Percentiles rank a stretch among this genome's conserved stretches.
These are phyloP conservation scores for Phataginus tetradactyla DNA, from an alignment of 2,797 vertebrate species.

Conservation along the genomic window DNA sequence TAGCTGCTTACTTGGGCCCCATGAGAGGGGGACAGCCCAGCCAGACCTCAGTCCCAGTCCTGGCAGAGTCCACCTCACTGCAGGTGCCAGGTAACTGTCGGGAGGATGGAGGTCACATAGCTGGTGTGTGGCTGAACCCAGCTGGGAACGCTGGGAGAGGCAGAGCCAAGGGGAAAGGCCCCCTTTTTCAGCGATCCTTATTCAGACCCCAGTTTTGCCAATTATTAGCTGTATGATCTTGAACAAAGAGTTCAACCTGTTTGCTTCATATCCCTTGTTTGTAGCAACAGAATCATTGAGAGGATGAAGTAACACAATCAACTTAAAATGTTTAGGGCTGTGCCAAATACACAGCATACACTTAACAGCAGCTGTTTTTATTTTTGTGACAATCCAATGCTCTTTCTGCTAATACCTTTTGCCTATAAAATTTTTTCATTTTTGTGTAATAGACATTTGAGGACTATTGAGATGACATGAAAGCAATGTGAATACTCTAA, in stretches of 20 bases:
- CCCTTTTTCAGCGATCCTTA: not conserved
- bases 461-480: not conserved
- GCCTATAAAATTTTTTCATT: not conserved
- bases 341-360: fast-evolving
- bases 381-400: not conserved
- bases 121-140: not conserved
- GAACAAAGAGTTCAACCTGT: not conserved
- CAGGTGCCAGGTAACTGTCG: fast-evolving
- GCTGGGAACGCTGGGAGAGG: not conserved
- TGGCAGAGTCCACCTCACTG: fast-evolving
- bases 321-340: not conserved
- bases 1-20: not conserved
- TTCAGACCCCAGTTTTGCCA: not conserved
- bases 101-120: too few relatives aligned
- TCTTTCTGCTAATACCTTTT: not conserved
- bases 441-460: not conserved
- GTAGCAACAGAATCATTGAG: not conserved
- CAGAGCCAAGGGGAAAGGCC: not conserved
- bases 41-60: not conserved
- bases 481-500: not conserved
- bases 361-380: not conserved
- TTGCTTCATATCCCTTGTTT: too few relatives aligned
- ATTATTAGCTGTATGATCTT: fast-evolving
- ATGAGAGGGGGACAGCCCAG: fast-evolving
- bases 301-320: not conserved